Percentiles rank a stretch among this genome's conserved stretches.
Evolutionary conservation across 2,888 invertebrate genomes (phyloP).

Genomic region (Acrobeloides nanus): DNA sequence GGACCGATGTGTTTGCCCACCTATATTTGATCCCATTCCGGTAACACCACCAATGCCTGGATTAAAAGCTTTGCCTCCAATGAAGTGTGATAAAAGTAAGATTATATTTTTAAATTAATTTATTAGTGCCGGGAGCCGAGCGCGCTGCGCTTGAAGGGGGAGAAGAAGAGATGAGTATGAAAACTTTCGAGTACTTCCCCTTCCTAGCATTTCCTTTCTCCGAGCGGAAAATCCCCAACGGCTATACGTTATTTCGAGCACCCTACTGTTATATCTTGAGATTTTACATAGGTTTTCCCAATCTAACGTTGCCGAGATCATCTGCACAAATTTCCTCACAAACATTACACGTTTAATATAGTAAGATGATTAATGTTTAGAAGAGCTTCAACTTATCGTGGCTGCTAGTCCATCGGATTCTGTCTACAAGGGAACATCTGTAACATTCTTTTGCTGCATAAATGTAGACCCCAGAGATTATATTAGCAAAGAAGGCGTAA

Average conservation of each 20-base stretch:
- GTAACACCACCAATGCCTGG: constrained; percentile 27
- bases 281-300: no score
- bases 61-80: constrained; percentile 37
- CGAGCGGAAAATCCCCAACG: no score
- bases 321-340: no score
- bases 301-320: no score
- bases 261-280: no score
- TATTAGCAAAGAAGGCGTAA: constrained; percentile 33
- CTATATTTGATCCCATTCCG: constrained; percentile 37
- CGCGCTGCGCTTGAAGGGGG: no score
- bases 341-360: no score
- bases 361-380: constrained; percentile 20
- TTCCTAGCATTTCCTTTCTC: no score
- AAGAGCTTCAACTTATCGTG: constrained; percentile 37
- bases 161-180: no score
- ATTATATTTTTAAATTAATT: constrained; percentile 1
- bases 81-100: constrained; percentile 47
- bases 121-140: no score
- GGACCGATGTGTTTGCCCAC: constrained; percentile 46
- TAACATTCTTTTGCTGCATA: constrained; percentile 46
- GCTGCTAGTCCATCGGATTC: constrained; percentile 35
- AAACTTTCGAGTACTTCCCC: no score
- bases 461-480: constrained; percentile 47
- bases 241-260: no score
- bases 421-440: constrained; percentile 41